Base-by-base conservation (phyloP, 2,888 invertebrate species). In the Drosophila helvetica region DNA sequence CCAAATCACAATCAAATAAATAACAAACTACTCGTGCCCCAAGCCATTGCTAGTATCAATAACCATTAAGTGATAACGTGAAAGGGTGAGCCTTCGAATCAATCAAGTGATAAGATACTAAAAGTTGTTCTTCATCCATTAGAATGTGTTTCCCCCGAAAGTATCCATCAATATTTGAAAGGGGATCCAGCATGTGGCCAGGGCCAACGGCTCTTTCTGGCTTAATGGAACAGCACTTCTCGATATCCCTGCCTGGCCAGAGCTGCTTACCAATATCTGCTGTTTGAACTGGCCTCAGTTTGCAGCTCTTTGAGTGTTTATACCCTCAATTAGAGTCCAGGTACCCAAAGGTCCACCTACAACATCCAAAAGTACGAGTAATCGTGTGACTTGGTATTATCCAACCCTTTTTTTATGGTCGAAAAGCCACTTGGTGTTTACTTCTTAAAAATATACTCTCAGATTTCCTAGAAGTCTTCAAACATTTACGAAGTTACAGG, bases 1-100 rank as follows among this genome's bases (percentile, higher is more conserved):
- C 66, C 52, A 82, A 85, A 77, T 74, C 77, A 63, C 42, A 62
- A 67, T 58, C 79, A 71, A 70, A 73, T 67, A 67, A 73, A 78
- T 70, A 79, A 59, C 50, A 68, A 69, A 60, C 58, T 47, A 60
- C 38, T 38, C 38, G n/a, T 15, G 10, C 8, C 4, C 30, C 57
- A 27, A 50, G 30, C n/a, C 38, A 38, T 46, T 48, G 69, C 27
- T 12, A 38, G 42, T 77, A 74, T 74, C 50, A 60, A 79, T 68
- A 69, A 57, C 61, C 61, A 65, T 42, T 50, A 30, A 79, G 69
- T 51, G 75, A 73, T 64, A 73, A 63, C 55, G 55, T 46, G 48
- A 53, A 33, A 38, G 72, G 54, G 52, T 60, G 42, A 33, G 18
- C 42, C 43, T 19, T 27, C 8, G 38, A 59, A 43, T 19, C 30